These are phyloP conservation scores for Drosophila leontia DNA, from an alignment of 1,140 invertebrate genomes.

Conservation along the genomic window DNA sequence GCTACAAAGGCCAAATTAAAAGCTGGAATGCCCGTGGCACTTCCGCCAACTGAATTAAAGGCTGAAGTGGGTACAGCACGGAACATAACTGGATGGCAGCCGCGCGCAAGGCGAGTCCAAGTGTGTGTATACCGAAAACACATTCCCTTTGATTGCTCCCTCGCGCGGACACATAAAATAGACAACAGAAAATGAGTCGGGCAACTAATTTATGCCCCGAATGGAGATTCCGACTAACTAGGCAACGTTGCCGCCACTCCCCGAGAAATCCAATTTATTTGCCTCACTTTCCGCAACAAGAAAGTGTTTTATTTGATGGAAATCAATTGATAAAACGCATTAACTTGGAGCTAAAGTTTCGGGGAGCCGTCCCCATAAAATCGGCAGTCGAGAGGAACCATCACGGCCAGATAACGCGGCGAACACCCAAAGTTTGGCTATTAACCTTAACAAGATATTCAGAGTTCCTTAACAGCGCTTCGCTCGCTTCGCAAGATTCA, in stretches of 20 bases:
- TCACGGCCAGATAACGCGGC: constrained; percentile 49
- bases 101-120: neutral
- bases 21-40: constrained; percentile 35
- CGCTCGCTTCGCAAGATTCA: constrained; percentile 61
- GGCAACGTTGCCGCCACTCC: constrained; percentile 51
- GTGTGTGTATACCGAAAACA: constrained; percentile 12
- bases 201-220: constrained; percentile 73
- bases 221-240: constrained; percentile 47
- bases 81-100: constrained; percentile 12
- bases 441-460: constrained; percentile 45
- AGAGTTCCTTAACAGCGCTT: constrained; percentile 34
- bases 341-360: constrained; percentile 73
- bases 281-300: constrained; percentile 61
- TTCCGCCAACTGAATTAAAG: constrained; percentile 64
- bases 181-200: constrained; percentile 36
- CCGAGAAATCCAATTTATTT: constrained; percentile 76
- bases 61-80: constrained; percentile 10
- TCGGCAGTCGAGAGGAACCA: constrained; percentile 5
- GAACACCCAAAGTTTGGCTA: constrained; percentile 33
- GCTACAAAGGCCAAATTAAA: constrained; percentile 59
- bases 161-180: constrained; percentile 38
- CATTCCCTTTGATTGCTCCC: constrained; percentile 43
- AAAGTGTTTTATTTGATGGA: constrained; percentile 82
- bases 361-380: constrained; percentile 53
- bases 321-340: constrained; percentile 82